These are phyloP conservation scores for Tenthredo distinguenda DNA, from an alignment of 2,888 invertebrate species.

Conservation along the genomic window DNA sequence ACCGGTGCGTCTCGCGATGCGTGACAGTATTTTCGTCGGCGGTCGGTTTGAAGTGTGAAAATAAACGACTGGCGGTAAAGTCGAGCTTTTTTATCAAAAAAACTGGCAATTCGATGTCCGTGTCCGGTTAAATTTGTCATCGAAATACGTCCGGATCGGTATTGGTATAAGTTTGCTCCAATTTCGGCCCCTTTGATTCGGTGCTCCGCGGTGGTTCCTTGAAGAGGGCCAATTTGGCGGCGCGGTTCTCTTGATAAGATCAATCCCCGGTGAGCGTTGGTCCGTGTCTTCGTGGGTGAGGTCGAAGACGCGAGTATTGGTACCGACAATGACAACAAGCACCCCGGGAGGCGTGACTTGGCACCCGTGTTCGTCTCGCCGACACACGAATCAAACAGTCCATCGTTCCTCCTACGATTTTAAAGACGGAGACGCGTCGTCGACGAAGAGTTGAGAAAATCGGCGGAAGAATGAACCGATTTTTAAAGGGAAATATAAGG, in stretches of 20 bases:
- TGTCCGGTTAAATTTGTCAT: conserved; percentile 47
- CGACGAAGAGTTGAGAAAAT: conserved; percentile 27
- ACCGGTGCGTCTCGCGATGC: neutral
- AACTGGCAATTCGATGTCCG: neutral
- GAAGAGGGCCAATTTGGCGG: conserved; percentile 65
- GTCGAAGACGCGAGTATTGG: conserved; percentile 57
- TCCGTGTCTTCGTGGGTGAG: conserved; percentile 35
- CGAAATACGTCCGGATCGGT: conserved; percentile 29
- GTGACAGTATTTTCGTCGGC: neutral
- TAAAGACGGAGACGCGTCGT: conserved; percentile 5
- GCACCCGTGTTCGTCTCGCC: conserved; percentile 67
- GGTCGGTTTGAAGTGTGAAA: neutral
- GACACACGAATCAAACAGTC: conserved; percentile 66
- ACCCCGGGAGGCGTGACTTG: conserved; percentile 75
- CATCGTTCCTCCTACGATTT: conserved; percentile 33
- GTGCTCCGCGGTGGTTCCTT: conserved; percentile 55
- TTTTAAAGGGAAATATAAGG: neutral
- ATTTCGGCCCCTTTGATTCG: conserved; percentile 66
- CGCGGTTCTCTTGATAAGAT: conserved; percentile 51
- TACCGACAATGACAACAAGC: conserved; percentile 76
- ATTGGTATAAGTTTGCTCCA: conserved; percentile 56
- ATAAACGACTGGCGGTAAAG: neutral
- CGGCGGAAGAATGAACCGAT: conserved; percentile 5
- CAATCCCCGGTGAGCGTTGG: conserved; percentile 41
- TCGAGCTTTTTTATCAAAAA: neutral